Percentiles rank a stretch among this genome's conserved stretches.
phyloP scores from a whole-genome alignment of 1,140 invertebrate species.

The Bilobella aurantiaca region DNA sequence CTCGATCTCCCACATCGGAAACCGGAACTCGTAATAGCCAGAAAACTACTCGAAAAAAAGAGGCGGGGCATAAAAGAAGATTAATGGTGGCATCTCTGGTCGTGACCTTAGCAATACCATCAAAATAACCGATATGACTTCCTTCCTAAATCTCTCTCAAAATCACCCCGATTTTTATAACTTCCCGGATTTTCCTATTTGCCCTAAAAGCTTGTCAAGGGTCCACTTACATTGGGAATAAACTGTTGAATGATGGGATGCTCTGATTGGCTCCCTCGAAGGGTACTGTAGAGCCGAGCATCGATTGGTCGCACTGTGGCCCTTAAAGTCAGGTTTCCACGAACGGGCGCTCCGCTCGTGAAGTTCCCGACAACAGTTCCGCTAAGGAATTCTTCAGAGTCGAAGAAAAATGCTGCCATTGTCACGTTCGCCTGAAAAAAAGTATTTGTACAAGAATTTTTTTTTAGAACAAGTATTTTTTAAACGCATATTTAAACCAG shows the following conservation, averaged over 20 bases:
- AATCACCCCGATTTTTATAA: too few relatives aligned
- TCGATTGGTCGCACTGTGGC: slow-evolving; percentile 59
- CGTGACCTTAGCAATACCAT: not conserved
- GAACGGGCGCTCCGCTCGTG: slow-evolving; percentile 69
- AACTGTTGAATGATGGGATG: slow-evolving; percentile 26
- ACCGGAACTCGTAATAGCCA: slow-evolving; percentile 72
- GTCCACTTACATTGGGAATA: slow-evolving; percentile 20
- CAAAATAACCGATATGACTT: not conserved
- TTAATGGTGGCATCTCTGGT: not conserved
- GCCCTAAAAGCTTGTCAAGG: too few relatives aligned
- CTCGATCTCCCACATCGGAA: slow-evolving; percentile 67
- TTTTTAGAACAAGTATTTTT: too few relatives aligned
- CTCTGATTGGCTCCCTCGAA: slow-evolving; percentile 7
- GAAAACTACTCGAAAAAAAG: slow-evolving; percentile 53
- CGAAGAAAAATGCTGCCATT: slow-evolving; percentile 85
- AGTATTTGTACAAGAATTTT: too few relatives aligned
- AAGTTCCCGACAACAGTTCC: slow-evolving; percentile 88
- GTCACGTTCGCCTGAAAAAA: slow-evolving; percentile 73
- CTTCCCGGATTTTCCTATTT: too few relatives aligned
- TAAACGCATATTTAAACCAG: not conserved
- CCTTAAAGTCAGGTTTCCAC: slow-evolving; percentile 73
- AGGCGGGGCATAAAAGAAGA: slow-evolving; percentile 4
- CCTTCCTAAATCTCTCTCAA: not conserved
- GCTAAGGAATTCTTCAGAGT: slow-evolving; percentile 65
- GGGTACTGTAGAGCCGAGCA: not conserved